Conservation (phyloP, 2,113 vertebrate genomes). For the Chamaetylas fuelleborni region DNA sequence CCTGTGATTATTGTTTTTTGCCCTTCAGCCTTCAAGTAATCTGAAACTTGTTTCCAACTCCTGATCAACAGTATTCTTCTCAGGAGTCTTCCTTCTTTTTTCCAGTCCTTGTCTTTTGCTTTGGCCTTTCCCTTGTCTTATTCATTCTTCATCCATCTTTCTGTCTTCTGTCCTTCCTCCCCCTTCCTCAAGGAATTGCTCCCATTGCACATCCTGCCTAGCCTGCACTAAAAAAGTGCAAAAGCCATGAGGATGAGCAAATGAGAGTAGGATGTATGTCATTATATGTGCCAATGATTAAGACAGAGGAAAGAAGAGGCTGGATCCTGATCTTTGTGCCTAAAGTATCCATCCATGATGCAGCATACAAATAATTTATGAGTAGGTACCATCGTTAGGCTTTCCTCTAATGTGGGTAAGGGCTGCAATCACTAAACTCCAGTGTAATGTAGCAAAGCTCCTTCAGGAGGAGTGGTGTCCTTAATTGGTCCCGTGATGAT, state of each 20-base stretch:
- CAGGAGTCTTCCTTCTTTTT: not conserved
- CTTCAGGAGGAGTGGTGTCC: not conserved
- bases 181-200: not conserved
- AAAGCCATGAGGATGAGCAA: not conserved
- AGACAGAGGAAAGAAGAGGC: not conserved
- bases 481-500: not conserved
- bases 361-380: not conserved
- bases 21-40: not conserved
- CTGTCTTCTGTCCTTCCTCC: not conserved
- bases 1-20: not conserved
- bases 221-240: not conserved
- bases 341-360: not conserved
- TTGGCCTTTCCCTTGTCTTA: not conserved
- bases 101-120: not conserved
- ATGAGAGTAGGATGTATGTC: not conserved
- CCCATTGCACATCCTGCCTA: not conserved
- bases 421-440: not conserved
- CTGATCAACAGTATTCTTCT: not conserved
- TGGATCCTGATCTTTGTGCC: not conserved
- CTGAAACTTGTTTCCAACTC: not conserved
- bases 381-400: not conserved
- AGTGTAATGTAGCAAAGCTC: not conserved
- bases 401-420: not conserved
- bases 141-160: not conserved
- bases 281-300: not conserved